Evolutionary conservation across 2,888 invertebrate species (phyloP).

Genomic region (Crossocerus cetratus): DNA sequence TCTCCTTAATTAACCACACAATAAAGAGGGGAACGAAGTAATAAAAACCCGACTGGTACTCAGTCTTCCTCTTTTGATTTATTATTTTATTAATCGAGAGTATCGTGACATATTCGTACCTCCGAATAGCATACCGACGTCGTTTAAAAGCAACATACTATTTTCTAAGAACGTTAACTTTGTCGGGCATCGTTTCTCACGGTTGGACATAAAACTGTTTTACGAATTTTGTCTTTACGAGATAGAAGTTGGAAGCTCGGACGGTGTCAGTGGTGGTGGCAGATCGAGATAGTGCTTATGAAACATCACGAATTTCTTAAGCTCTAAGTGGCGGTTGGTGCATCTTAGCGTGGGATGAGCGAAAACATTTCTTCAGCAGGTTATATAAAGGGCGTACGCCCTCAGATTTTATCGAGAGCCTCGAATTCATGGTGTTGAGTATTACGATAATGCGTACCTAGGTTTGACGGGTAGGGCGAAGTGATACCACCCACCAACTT

Average conservation of each 20-base stretch:
- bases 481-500: conserved; percentile 58
- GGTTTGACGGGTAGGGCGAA: conserved; percentile 47
- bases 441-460: conserved; percentile 58
- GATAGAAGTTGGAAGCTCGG: too few relatives aligned
- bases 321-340: too few relatives aligned
- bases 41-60: conserved; percentile 43
- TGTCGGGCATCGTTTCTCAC: too few relatives aligned
- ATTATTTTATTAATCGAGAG: neutral
- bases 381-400: conserved; percentile 30
- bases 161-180: too few relatives aligned
- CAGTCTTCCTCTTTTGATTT: conserved; percentile 10
- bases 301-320: too few relatives aligned
- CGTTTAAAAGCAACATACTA: too few relatives aligned
- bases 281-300: too few relatives aligned
- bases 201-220: too few relatives aligned
- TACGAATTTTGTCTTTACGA: too few relatives aligned
- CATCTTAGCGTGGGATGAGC: conserved; percentile 1
- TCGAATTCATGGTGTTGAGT: conserved; percentile 47
- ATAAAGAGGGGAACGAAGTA: conserved; percentile 39
- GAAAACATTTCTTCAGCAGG: conserved; percentile 29
- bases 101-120: too few relatives aligned
- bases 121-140: too few relatives aligned
- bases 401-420: conserved; percentile 23
- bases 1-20: conserved; percentile 49
- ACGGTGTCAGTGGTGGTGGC: too few relatives aligned